Conservation (phyloP, 2,888 invertebrate genomes). For the Dasysyrphus tricinctus region DNA sequence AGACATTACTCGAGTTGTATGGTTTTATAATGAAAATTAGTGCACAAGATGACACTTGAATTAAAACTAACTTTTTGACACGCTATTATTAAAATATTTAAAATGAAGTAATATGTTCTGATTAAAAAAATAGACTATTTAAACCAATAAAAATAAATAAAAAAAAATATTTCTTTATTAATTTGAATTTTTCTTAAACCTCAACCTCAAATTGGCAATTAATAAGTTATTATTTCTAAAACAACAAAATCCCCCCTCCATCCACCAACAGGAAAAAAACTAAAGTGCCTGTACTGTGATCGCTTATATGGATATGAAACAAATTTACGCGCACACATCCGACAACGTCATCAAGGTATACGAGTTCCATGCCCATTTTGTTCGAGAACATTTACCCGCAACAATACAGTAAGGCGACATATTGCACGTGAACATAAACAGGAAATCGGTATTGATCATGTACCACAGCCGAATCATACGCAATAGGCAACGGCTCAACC, state of each 20-base stretch:
- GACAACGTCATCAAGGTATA: slow-evolving; percentile 96
- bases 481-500: slow-evolving; percentile 80
- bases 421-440: slow-evolving; percentile 95
- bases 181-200: slow-evolving; percentile 58
- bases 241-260: slow-evolving; percentile 75
- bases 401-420: slow-evolving; percentile 95
- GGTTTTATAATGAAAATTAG: too few species aligned
- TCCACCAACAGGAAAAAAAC: slow-evolving; percentile 90
- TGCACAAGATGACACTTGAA: too few species aligned
- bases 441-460: slow-evolving; percentile 81
- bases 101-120: background rate
- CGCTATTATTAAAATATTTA: background rate
- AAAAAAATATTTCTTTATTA: slow-evolving; percentile 30
- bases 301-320: slow-evolving; percentile 96
- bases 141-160: background rate
- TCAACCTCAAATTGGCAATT: slow-evolving; percentile 74
- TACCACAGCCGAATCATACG: slow-evolving; percentile 81
- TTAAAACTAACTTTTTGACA: slow-evolving; percentile 27
- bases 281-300: slow-evolving; percentile 96
- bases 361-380: slow-evolving; percentile 96
- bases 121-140: too few species aligned
- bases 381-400: slow-evolving; percentile 94
- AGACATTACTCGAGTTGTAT: too few species aligned
- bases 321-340: slow-evolving; percentile 94
- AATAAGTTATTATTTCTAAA: slow-evolving; percentile 75